Conservation (phyloP, 2,113 vertebrate species). For the Lipophrys pholis region DNA sequence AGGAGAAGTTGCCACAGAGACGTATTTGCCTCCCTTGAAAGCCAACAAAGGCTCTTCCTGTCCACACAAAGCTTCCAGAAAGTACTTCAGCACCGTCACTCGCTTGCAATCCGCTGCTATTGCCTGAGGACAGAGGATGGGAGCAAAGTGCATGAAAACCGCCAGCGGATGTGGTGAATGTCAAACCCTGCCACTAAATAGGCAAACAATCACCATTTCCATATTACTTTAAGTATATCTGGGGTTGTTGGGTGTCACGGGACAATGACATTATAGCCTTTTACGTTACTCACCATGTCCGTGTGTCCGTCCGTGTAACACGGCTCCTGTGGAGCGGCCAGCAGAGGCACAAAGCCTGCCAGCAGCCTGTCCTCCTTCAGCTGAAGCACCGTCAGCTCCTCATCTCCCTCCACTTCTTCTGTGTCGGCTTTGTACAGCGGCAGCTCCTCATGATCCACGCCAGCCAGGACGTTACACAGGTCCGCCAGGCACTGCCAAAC, state of each 20-base stretch:
- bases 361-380: slow-evolving; percentile 96
- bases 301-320: slow-evolving; percentile 95
- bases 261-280: not conserved
- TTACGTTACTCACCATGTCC: slow-evolving; percentile 70
- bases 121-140: slow-evolving; percentile 78
- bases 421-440: slow-evolving; percentile 91
- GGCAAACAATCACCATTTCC: not conserved
- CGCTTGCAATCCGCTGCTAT: slow-evolving; percentile 98
- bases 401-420: slow-evolving; percentile 88
- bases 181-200: not conserved
- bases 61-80: slow-evolving; percentile 98
- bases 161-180: not conserved
- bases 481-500: slow-evolving; percentile 94
- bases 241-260: not conserved
- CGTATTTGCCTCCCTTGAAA: slow-evolving; percentile 99
- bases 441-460: slow-evolving; percentile 93
- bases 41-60: slow-evolving; percentile 98
- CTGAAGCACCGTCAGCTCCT: slow-evolving; percentile 93
- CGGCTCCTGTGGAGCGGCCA: slow-evolving; percentile 96
- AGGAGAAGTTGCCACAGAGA: slow-evolving; percentile 93
- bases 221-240: not conserved
- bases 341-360: slow-evolving; percentile 95
- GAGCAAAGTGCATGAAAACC: not conserved
- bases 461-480: slow-evolving; percentile 94
- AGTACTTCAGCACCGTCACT: slow-evolving; percentile 99